A percentile compares a stretch with the other conserved stretches of the same genome.
Evolutionary conservation across 2,113 vertebrate species (phyloP).

Genomic region (Arothron firmamentum): DNA sequence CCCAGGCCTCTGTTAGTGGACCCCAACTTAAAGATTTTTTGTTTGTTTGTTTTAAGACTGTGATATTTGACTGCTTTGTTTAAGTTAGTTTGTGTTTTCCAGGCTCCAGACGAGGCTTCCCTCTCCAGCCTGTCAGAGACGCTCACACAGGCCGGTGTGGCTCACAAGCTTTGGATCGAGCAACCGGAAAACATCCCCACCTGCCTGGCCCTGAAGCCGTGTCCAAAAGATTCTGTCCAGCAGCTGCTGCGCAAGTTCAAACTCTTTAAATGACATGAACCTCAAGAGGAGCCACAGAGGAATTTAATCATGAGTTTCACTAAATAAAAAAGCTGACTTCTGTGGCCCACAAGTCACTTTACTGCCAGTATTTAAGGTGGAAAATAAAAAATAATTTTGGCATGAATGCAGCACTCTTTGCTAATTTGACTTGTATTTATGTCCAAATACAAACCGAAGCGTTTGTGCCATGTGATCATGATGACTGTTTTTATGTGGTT

Average conservation of each 20-base stretch:
- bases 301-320: too few species aligned
- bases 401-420: too few species aligned
- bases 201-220: constrained; percentile 86
- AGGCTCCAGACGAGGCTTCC: constrained; percentile 82
- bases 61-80: neutral
- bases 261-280: constrained; percentile 78
- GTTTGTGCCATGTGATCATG: too few species aligned
- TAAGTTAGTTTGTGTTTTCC: neutral
- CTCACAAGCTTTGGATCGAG: constrained; percentile 86
- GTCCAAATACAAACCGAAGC: too few species aligned
- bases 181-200: constrained; percentile 87
- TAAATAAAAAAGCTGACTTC: too few species aligned
- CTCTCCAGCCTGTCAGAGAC: constrained; percentile 74
- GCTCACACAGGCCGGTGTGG: constrained; percentile 74
- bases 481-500: too few species aligned
- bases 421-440: too few species aligned
- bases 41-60: neutral
- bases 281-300: neutral
- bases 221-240: constrained; percentile 83
- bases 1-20: too few species aligned
- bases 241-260: constrained; percentile 82
- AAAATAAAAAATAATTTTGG: neutral
- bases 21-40: too few species aligned
- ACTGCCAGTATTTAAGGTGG: neutral
- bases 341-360: too few species aligned